Percentiles rank a stretch among this genome's conserved stretches.
phyloP scores from a whole-genome alignment of 2,113 vertebrate genomes.

The Canis aureus region DNA sequence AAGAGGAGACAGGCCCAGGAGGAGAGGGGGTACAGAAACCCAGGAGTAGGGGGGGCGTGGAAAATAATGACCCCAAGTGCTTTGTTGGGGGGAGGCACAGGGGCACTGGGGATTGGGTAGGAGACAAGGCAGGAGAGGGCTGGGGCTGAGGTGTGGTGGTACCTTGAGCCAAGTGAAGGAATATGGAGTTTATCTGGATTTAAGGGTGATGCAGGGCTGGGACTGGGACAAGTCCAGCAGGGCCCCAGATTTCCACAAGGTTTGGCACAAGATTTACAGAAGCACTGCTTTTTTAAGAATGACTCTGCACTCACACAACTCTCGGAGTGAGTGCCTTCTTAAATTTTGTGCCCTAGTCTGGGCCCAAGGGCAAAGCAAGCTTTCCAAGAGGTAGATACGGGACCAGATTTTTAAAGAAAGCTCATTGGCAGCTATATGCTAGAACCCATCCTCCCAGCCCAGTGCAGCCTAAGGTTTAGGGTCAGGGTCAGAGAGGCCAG shows the following conservation, averaged over 20 bases:
- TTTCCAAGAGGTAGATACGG: neutral
- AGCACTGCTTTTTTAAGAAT: neutral
- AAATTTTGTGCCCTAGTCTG: neutral
- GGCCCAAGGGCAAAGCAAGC: neutral
- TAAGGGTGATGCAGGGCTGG: neutral
- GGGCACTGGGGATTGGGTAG: neutral
- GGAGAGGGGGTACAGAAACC: neutral
- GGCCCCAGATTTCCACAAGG: neutral
- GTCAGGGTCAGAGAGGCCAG: neutral
- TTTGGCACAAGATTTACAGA: neutral
- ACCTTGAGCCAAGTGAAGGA: neutral
- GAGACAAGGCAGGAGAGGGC: neutral
- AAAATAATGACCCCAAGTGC: neutral
- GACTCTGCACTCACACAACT: neutral
- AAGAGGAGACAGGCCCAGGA: neutral
- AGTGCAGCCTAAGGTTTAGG: neutral
- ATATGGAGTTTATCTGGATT: neutral
- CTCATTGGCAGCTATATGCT: neutral
- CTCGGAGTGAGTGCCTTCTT: neutral
- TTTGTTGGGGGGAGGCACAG: neutral
- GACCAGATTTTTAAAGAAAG: neutral
- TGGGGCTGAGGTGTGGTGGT: neutral
- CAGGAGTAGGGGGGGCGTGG: accelerated
- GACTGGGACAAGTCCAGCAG: neutral
- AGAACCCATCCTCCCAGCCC: neutral